Evolutionary conservation across 1,140 invertebrate species (phyloP), one percentile per base, ranked within the genome.

Genomic region (Cryptotermes secundus): DNA sequence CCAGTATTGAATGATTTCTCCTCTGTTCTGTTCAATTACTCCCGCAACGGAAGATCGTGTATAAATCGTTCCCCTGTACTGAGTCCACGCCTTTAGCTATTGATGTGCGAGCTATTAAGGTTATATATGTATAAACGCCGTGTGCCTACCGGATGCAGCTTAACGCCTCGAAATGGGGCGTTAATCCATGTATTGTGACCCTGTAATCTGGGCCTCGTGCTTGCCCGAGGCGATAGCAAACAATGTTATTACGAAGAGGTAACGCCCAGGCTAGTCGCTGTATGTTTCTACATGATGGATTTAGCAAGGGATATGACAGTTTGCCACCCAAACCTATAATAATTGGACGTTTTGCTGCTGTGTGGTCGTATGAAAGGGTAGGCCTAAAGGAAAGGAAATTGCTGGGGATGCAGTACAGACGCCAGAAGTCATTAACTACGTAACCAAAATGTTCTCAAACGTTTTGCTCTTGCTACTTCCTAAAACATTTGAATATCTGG

Each of bases 161-260:
- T 72, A 72, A 31, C 59, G 59, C 59, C 59, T 72, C 59, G 26
- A 72, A 72, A 72, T 72, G 59, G 80, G 35, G 80, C 16, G 35
- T 45, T 81, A 81, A 81, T 81, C 80, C 80, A 45, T 36, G 80
- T 45, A 81, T 81, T 81, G 80, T 81, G 80, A 81, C 80, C 80
- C 35, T 45, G 35, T 38, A 81, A 38, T 45, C 80, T 34, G 80
- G 59, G 59, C n/a, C 59, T 14, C 59, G 59, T 72, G 59, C 59
- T 72, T 26, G 26, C 80, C 80, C 34, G 22, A 45, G 80, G 80
- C 80, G 80, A 38, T 34, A 34, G 35, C 80, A 81, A 81, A 81
- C 80, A 81, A 35, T 45, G 80, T 81, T 81, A 81, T 81, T 81
- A 81, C 9, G 35, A 16, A 3, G 35, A 81, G 35, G 80, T 81